Evolutionary conservation across 2,888 invertebrate species (phyloP).

Genomic region (Chrysolina americana): DNA sequence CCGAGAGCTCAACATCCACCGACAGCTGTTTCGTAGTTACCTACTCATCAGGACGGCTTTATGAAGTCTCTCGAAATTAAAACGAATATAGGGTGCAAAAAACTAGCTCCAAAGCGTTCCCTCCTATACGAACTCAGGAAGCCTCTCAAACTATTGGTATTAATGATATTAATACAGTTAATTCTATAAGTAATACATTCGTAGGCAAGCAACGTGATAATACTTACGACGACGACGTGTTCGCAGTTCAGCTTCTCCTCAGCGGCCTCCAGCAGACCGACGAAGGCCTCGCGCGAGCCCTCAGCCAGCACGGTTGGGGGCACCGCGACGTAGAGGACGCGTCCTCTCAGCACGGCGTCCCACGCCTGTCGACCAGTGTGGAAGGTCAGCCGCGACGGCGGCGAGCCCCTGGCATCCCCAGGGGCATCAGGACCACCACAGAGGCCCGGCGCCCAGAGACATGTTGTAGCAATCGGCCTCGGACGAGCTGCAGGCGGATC

Average conservation of each 20-base stretch:
- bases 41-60: no score
- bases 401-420: conserved; percentile 79
- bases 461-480: conserved; percentile 83
- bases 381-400: conserved; percentile 68
- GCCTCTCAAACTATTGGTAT: no score
- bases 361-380: conserved; percentile 69
- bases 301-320: conserved; percentile 89
- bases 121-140: no score
- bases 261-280: conserved; percentile 94
- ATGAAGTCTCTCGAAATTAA: no score
- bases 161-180: no score
- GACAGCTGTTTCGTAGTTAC: no score
- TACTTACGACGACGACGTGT: conserved; percentile 79
- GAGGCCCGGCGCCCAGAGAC: conserved; percentile 99
- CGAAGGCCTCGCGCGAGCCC: conserved; percentile 95
- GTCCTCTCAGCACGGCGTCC: conserved; percentile 74
- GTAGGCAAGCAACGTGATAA: no score
- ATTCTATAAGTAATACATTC: no score
- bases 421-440: conserved; percentile 99
- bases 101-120: no score
- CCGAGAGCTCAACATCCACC: no score
- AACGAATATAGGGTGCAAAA: no score
- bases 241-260: conserved; percentile 91
- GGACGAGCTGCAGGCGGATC: conserved; percentile 79
- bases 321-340: conserved; percentile 89